Percentiles rank a stretch among this genome's conserved stretches.
Evolutionary conservation across 2,113 vertebrate species (phyloP).

Genomic region (Apus apus): DNA sequence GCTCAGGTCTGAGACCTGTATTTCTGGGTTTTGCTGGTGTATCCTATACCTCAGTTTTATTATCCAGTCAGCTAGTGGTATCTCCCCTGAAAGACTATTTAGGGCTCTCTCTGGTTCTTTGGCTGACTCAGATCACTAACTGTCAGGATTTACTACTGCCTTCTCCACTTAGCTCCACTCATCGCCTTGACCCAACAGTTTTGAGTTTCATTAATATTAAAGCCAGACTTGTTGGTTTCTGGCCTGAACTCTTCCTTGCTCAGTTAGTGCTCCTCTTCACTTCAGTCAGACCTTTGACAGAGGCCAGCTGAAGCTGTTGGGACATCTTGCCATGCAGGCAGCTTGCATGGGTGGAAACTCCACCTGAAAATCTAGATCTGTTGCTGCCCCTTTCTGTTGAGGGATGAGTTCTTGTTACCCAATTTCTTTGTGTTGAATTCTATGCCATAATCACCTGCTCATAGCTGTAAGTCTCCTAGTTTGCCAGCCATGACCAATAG

Average conservation of each 20-base stretch:
- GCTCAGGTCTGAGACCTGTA: neutral
- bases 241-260: neutral
- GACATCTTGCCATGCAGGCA: neutral
- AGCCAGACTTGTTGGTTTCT: neutral
- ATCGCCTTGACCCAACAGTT: neutral
- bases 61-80: neutral
- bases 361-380: neutral
- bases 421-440: neutral
- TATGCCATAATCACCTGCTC: neutral
- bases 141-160: neutral
- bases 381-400: neutral
- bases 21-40: neutral
- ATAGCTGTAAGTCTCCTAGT: neutral
- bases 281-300: neutral
- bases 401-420: neutral
- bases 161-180: neutral
- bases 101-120: neutral
- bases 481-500: neutral
- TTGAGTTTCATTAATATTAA: neutral
- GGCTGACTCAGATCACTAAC: neutral
- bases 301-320: neutral
- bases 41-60: neutral
- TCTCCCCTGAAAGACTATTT: neutral
- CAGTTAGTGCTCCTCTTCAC: neutral
- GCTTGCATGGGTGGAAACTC: neutral